Conservation (phyloP, 64 coral and sea anemone genomes). For the Dendronephthya gigantea region DNA sequence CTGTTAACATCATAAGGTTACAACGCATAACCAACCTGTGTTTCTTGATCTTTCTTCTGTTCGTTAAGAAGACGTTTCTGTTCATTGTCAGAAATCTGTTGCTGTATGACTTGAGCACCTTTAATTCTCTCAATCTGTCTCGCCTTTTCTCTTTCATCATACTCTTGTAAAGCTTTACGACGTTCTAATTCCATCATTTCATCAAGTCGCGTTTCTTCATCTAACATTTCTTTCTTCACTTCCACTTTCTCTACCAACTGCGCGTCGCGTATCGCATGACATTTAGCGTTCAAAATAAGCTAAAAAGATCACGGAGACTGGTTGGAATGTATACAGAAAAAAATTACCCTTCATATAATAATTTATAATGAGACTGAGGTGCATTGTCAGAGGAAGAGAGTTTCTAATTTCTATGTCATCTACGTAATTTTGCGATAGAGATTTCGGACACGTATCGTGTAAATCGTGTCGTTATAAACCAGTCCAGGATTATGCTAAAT, state of each 20-base stretch:
- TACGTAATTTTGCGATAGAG: too few relatives aligned
- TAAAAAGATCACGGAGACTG: constrained; percentile 3
- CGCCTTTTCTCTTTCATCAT: constrained; percentile 79
- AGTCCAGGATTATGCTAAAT: too few relatives aligned
- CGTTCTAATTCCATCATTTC: constrained; percentile 99
- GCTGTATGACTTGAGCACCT: constrained; percentile 72
- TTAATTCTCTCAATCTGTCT: constrained; percentile 70
- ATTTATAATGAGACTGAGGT: too few relatives aligned
- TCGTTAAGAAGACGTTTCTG: constrained; percentile 73
- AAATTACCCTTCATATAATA: too few relatives aligned
- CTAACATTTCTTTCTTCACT: constrained; percentile 78
- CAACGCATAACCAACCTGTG: constrained; percentile 61
- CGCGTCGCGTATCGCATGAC: constrained; percentile 96
- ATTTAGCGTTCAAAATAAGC: constrained; percentile 96
- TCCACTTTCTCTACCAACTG: constrained; percentile 98
- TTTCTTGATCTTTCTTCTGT: constrained; percentile 94
- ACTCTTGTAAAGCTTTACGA: constrained; percentile 61
- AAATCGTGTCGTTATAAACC: too few relatives aligned
- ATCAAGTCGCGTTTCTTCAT: constrained; percentile 89
- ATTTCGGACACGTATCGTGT: too few relatives aligned
- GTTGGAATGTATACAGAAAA: neutral
- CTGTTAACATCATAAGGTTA: too few relatives aligned
- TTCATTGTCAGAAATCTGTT: constrained; percentile 80
- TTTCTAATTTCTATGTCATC: too few relatives aligned
- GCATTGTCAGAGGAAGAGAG: too few relatives aligned